Evolutionary conservation across 2,113 vertebrate species (phyloP).

Genomic region (Corydoras sp.): DNA sequence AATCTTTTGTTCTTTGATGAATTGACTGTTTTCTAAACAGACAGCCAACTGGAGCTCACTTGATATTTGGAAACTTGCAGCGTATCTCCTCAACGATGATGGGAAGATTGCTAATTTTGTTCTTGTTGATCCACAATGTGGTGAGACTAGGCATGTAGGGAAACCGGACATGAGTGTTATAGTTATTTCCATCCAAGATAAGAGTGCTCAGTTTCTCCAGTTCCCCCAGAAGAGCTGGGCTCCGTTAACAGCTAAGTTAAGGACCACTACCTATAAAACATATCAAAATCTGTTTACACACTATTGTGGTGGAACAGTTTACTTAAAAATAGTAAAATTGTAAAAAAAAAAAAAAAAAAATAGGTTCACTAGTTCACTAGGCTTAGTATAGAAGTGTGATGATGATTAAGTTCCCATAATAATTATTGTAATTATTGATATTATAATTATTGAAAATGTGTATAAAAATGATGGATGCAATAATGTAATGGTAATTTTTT

Average conservation of each 20-base stretch:
- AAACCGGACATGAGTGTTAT: slow-evolving; percentile 67
- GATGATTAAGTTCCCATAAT: too few relatives aligned
- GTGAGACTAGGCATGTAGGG: slow-evolving; percentile 66
- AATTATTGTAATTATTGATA: too few relatives aligned
- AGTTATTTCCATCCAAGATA: slow-evolving; percentile 69
- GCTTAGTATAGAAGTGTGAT: too few relatives aligned
- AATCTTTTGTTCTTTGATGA: not conserved
- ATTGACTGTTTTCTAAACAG: not conserved
- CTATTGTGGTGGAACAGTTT: too few relatives aligned
- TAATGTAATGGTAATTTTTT: too few relatives aligned
- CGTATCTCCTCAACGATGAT: slow-evolving; percentile 64
- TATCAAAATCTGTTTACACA: too few relatives aligned
- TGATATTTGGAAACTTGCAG: slow-evolving; percentile 65
- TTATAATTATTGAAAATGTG: too few relatives aligned
- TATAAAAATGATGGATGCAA: too few relatives aligned
- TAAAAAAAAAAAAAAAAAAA: too few relatives aligned
- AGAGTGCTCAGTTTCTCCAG: slow-evolving; percentile 67
- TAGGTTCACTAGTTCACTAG: too few relatives aligned
- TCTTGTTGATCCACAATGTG: slow-evolving; percentile 69
- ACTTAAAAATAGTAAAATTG: too few relatives aligned
- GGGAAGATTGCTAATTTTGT: slow-evolving; percentile 67
- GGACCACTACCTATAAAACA: slow-evolving; percentile 31
- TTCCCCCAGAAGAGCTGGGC: slow-evolving; percentile 61
- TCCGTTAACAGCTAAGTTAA: slow-evolving; percentile 59
- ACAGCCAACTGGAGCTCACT: slow-evolving; percentile 43